Percentiles rank a stretch among this genome's conserved stretches.
These are phyloP conservation scores for Orthosia gothica DNA, from an alignment of 2,888 invertebrate species.

Conservation along the genomic window DNA sequence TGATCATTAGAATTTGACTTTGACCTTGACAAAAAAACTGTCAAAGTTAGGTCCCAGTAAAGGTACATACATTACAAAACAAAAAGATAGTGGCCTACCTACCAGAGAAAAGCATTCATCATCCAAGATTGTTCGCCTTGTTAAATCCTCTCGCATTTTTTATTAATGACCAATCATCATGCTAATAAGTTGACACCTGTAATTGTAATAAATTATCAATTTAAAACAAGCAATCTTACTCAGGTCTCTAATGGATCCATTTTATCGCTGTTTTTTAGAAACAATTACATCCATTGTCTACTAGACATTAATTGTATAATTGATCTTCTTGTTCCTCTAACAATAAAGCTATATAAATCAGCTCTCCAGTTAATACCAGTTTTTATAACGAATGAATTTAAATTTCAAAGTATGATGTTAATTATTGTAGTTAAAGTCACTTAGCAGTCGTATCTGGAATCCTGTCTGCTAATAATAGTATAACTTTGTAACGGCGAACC, in stretches of 20 bases:
- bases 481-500: slow-evolving; percentile 46
- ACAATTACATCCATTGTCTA: slow-evolving; percentile 53
- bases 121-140: not conserved
- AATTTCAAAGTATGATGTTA: not conserved
- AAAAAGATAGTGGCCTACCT: not conserved
- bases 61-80: not conserved
- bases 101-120: not conserved
- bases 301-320: slow-evolving; percentile 47
- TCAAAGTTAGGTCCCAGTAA: not conserved
- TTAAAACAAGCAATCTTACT: slow-evolving; percentile 20
- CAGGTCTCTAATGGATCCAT: slow-evolving; percentile 27
- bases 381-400: slow-evolving; percentile 23
- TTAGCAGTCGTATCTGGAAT: slow-evolving; percentile 22
- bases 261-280: slow-evolving; percentile 30
- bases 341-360: slow-evolving; percentile 46
- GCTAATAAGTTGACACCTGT: slow-evolving; percentile 16
- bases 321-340: slow-evolving; percentile 15
- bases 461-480: slow-evolving; percentile 17
- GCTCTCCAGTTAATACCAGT: not conserved
- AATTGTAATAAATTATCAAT: slow-evolving; percentile 20
- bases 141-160: not conserved
- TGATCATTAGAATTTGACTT: too few relatives aligned
- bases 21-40: too few relatives aligned
- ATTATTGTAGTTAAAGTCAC: not conserved
- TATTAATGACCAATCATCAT: slow-evolving; percentile 1